A percentile compares a stretch with the other conserved stretches of the same genome.
Conservation (phyloP, 2,797 vertebrate genomes). For the Neostethus bicornis region DNA sequence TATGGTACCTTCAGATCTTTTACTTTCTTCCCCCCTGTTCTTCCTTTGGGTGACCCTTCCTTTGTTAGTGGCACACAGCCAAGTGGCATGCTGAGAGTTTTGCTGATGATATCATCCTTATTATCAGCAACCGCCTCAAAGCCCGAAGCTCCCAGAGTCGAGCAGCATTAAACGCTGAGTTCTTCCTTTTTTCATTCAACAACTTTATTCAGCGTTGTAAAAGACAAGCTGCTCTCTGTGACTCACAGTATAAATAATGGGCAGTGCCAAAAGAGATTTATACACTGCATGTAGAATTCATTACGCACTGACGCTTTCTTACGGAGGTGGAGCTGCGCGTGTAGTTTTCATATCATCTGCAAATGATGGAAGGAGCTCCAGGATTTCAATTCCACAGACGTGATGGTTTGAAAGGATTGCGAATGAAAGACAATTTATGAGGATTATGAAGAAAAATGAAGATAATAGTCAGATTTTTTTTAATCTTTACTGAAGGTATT, state of each 20-base stretch:
- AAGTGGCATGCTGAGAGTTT: conserved; percentile 65
- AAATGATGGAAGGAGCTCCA: conserved; percentile 26
- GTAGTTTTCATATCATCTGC: conserved; percentile 34
- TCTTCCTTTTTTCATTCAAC: conserved; percentile 37
- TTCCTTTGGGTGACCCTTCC: conserved; percentile 45
- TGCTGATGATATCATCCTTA: conserved; percentile 74
- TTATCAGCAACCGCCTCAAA: conserved; percentile 58
- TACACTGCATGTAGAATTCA: conserved; percentile 32
- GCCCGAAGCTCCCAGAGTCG: conserved; percentile 37
- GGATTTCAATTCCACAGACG: conserved; percentile 26
- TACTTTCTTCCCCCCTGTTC: conserved; percentile 14
- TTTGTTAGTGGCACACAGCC: conserved; percentile 62
- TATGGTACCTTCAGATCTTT: conserved; percentile 41
- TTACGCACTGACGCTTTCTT: conserved; percentile 36
- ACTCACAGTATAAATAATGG: conserved; percentile 47
- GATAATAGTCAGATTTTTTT: conserved; percentile 14
- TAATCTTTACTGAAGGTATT: background rate
- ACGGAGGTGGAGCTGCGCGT: background rate
- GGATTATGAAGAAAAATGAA: conserved; percentile 32
- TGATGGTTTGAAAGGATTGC: conserved; percentile 3
- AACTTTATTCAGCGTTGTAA: conserved; percentile 51
- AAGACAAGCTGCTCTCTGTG: conserved; percentile 55
- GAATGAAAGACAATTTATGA: conserved; percentile 16
- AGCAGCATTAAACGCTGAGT: conserved; percentile 52
- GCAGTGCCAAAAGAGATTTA: conserved; percentile 54